A percentile compares a stretch with the other conserved stretches of the same genome.
phyloP scores from a whole-genome alignment of 2,797 vertebrate genomes.

The Tympanoctomys barrerae region DNA sequence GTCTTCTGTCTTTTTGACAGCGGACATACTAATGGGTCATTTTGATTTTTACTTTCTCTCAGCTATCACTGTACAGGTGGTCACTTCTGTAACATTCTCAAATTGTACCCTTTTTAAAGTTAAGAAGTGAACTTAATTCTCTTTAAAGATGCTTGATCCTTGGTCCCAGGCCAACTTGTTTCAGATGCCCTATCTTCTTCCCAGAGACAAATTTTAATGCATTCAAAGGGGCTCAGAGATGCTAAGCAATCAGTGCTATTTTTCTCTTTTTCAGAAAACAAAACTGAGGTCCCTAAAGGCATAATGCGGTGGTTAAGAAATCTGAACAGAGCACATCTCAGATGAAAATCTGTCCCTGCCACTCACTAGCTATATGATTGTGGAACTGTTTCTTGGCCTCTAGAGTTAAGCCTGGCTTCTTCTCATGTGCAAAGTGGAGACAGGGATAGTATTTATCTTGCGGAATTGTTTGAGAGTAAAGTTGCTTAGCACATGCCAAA shows the following conservation, averaged over 20 bases:
- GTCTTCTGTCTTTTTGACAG: neutral
- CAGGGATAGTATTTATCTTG: neutral
- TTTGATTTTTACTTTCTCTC: neutral
- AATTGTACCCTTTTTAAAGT: neutral
- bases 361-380: neutral
- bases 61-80: neutral
- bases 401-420: neutral
- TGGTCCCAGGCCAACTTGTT: neutral
- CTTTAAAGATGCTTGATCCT: neutral
- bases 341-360: neutral
- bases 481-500: neutral
- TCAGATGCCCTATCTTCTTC: neutral
- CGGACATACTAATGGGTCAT: neutral
- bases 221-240: neutral
- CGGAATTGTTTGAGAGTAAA: no score
- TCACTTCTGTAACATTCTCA: neutral
- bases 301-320: rapidly evolving
- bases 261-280: neutral
- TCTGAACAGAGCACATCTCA: neutral
- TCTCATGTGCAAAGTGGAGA: neutral
- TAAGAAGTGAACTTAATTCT: neutral
- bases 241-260: neutral
- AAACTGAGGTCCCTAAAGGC: neutral
- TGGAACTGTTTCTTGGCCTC: neutral
- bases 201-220: neutral